Evolutionary conservation across 2,888 invertebrate species (phyloP), one percentile per base, ranked within the genome.

Genomic region (Osedax frankpressi): DNA sequence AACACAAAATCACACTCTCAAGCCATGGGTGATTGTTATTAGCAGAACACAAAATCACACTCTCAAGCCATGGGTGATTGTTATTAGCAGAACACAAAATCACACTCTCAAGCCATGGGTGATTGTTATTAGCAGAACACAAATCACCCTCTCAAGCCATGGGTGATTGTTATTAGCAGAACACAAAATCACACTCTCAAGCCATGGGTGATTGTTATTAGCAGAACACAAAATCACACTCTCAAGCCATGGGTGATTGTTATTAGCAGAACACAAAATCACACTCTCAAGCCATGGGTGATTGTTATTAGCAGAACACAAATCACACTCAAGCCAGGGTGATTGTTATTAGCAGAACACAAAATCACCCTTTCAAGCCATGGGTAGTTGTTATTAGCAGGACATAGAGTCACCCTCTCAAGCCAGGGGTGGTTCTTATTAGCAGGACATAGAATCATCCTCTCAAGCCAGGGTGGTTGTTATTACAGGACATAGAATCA

Each of bases 401-500:
- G 63, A 62, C 63, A 62, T 62, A 62, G 63, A 62, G 26, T 62
- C 63, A 6, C 14, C 63, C 6, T 3, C 6, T 62, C 63, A 62
- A 6, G 63, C 63, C 63, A 62, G 63, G 63, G 11, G 14, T 62
- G 63, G 63, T 62, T 62, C 25, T 62, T 62, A 62, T 62, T 62
- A 62, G 63, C 6, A 62, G 63, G 63, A 62, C 63, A 62, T 6
- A 62, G 63, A 62, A 62, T 3, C 63, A 62, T 6, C 63, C 63
- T 62, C 14, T 62, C 14, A 62, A 62, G 63, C 63, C 63, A 26
- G 63, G 63, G 63, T 62, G 63, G 63, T 62, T 62, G 62, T 62
- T 62, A 62, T 62, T 62, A 62, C 62, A 62, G 62, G 62, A 62
- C 62, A 62, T 62, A 62, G 62, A 62, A 62, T 62, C 6, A 62